Conservation (phyloP, 2,113 vertebrate genomes). For the Anas platyrhynchos region DNA sequence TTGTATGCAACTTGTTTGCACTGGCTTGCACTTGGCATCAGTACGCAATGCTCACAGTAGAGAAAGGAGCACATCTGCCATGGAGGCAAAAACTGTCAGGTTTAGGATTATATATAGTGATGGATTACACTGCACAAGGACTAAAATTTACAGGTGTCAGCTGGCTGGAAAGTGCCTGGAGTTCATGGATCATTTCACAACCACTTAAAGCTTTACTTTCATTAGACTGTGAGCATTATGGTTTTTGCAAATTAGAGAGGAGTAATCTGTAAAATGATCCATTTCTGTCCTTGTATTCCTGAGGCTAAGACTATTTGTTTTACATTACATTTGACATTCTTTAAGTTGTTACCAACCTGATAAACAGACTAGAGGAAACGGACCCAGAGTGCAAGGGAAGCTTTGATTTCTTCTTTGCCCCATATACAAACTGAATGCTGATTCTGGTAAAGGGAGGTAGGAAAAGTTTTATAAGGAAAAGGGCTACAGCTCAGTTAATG, state of each 20-base stretch:
- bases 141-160: neutral
- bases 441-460: neutral
- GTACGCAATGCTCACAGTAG: rapidly evolving
- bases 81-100: neutral
- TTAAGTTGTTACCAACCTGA: neutral
- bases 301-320: neutral
- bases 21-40: rapidly evolving
- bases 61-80: neutral
- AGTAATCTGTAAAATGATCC: neutral
- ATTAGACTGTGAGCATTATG: rapidly evolving
- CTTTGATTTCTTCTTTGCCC: neutral
- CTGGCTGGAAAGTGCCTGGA: neutral
- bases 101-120: neutral
- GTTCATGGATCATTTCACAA: neutral
- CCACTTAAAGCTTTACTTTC: neutral
- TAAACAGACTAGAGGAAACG: neutral
- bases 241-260: neutral
- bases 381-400: neutral
- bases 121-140: neutral
- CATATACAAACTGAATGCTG: neutral
- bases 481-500: neutral
- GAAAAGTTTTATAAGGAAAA: neutral
- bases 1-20: neutral
- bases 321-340: neutral
- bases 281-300: neutral